Base-by-base conservation (phyloP, 2,888 invertebrate species). In the Dryadula phaetusa region DNA sequence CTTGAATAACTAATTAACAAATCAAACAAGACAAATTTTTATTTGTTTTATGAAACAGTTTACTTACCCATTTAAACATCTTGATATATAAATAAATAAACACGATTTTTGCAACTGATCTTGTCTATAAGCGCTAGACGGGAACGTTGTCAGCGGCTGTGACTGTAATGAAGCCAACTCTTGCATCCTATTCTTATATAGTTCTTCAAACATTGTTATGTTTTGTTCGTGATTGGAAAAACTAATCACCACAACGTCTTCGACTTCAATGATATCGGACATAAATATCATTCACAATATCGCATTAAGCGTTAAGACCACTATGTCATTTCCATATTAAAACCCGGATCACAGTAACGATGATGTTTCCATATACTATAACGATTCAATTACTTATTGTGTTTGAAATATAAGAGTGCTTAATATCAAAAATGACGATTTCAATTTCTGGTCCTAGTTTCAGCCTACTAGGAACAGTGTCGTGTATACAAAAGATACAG, bases 181-280 rank as follows among this genome's bases (percentile, higher is more conserved):
- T 72, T 69, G 74, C 75, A 76, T 73, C 71, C 64, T 74, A 69
- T 66, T 72, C 81, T 87, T 90, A 82, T 90, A 91, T 88, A 87
- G 74, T 62, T 70, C 73, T 70, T 67, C 72, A 63, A 75, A 71
- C 71, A 74, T 75, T n/a, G n/a, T 75, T 78, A 73, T 76, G 75
- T 83, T 81, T 82, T 75, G 79, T 81, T 78, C 92, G 91, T 91
- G 92, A 84, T 85, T 77, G 78, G 92, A 90, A 90, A 87, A 82
- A 76, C 77, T 88, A 90, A 90, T 88, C 81, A 77, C 70, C 65
- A 72, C 74, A 72, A 76, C 77, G 82, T 82, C 84, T 85, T 84
- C 82, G 79, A 73, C 76, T 75, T 77, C 82, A 80, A 82, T 82
- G 79, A 78, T 82, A 77, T 75, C 81, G 79, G 81, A 82, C 82